Base-by-base conservation (phyloP, 2,113 vertebrate genomes). In the Cnemophilus loriae region DNA sequence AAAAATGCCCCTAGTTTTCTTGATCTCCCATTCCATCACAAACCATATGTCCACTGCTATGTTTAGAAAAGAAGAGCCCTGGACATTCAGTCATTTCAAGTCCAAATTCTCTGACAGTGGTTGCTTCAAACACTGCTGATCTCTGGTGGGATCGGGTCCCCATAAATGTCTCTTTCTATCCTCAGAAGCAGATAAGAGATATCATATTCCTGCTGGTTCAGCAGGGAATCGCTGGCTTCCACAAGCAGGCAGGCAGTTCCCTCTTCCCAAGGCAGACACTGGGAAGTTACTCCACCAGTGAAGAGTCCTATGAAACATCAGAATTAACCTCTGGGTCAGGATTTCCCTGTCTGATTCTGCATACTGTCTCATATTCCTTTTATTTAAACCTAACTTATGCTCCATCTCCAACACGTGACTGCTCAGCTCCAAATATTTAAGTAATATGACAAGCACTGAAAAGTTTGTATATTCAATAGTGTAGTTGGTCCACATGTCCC, bases 141-240 rank as follows among this genome's bases (percentile, higher is more conserved):
- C 21, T 22, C 56, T 70, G 13, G 7, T 27, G 21, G 41, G 27
- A 71, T 68, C n/a, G 50, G 23, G 19, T 83, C 46, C 11, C 50
- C 20, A 4, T 15, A 78, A 61, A 33, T 16, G 16, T 49, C 23
- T 46, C 23, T 68, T 84, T n/a, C 41, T 17, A 52, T 30, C 8
- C 67, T 63, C 35, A 70, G 68, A 78, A 52, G 30, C 50, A 70
- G 60, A 3, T 11, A 57, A 84, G 9, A 21, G 23, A 24, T 52
- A 13, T 2, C 17, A 65, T 18, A 49, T 30, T 61, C 15, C 28
- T 56, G 7, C 37, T 69, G 32, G 15, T 21, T 87, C 70, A 39
- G 32, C 24, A 41, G 22, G 50, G 24, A 78, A 53, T 39, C 0
- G 0, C 32, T 64, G 22, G 21, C 22, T 44, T 44, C 49, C 52